phyloP scores from a whole-genome alignment of 2,888 invertebrate genomes.

The Philonicus albiceps region DNA sequence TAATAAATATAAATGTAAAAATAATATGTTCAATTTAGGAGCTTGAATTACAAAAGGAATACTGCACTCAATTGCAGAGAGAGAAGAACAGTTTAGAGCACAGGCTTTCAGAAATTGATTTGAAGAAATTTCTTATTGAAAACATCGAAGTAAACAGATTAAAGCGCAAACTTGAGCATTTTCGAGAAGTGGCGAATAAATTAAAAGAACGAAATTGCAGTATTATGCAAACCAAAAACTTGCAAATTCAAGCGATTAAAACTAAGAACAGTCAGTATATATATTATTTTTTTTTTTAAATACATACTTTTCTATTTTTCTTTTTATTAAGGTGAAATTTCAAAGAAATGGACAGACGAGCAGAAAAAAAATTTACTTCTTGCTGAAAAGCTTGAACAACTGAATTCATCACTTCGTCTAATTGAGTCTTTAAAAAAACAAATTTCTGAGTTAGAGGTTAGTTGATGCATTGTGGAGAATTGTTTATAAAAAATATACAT shows the following conservation, averaged over 20 bases:
- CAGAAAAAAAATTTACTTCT: background rate
- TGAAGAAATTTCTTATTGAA: slow-evolving; percentile 19
- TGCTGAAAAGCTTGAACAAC: slow-evolving; percentile 20
- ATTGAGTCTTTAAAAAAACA: slow-evolving; percentile 44
- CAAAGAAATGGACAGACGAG: slow-evolving; percentile 10
- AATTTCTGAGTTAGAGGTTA: slow-evolving; percentile 44
- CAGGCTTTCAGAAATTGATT: slow-evolving; percentile 33
- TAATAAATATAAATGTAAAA: no score
- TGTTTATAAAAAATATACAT: background rate
- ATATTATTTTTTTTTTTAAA: background rate
- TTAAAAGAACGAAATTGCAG: slow-evolving; percentile 34
- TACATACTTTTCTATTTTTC: background rate
- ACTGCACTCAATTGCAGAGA: background rate
- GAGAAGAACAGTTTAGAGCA: slow-evolving; percentile 40
- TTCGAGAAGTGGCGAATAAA: background rate
- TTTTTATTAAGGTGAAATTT: background rate
- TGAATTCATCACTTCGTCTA: slow-evolving; percentile 27
- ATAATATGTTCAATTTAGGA: background rate
- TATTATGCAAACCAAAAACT: slow-evolving; percentile 20
- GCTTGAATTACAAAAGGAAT: slow-evolving; percentile 16
- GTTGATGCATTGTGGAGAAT: background rate
- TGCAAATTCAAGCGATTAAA: slow-evolving; percentile 26
- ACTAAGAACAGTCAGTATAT: slow-evolving; percentile 34
- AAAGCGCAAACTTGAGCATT: slow-evolving; percentile 42
- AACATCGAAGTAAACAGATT: slow-evolving; percentile 44